Evolutionary conservation across 2,888 invertebrate species (phyloP).

Genomic region (Watsonalla cultraria): DNA sequence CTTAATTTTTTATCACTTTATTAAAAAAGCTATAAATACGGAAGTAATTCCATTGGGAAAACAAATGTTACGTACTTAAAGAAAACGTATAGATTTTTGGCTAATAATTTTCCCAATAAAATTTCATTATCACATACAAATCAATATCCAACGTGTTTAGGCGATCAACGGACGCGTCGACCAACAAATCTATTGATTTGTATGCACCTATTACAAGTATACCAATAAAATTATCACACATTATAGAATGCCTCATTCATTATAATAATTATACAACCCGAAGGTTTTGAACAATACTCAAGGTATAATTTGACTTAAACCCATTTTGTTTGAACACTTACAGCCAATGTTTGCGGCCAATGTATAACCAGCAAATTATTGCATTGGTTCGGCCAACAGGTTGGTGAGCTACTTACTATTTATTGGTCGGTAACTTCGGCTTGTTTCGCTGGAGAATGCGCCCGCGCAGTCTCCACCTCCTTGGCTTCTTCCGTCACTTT

Average conservation of each 20-base stretch:
- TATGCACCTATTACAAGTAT: not conserved
- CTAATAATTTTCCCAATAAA: not conserved
- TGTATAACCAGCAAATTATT: conserved; percentile 3
- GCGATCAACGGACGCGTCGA: too few relatives aligned
- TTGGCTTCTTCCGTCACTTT: conserved; percentile 30
- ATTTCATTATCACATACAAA: not conserved
- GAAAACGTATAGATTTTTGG: too few relatives aligned
- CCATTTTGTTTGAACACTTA: not conserved
- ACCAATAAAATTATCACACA: not conserved
- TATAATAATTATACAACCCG: not conserved
- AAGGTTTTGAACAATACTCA: not conserved
- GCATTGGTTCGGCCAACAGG: conserved; percentile 9
- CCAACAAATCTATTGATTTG: too few relatives aligned
- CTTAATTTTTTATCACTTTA: conserved; percentile 7
- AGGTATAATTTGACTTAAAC: not conserved
- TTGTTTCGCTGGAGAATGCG: conserved; percentile 51
- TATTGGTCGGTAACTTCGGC: conserved; percentile 19
- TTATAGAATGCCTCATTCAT: not conserved
- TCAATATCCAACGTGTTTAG: not conserved
- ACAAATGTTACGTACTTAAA: not conserved
- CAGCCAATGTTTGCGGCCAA: conserved; percentile 2
- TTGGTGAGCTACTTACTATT: conserved; percentile 9
- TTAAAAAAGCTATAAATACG: conserved; percentile 32
- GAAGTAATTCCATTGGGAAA: conserved; percentile 9
- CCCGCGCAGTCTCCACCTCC: conserved; percentile 43